These are phyloP conservation scores for Dryomyza anilis DNA, from an alignment of 2,888 invertebrate genomes.

Conservation along the genomic window DNA sequence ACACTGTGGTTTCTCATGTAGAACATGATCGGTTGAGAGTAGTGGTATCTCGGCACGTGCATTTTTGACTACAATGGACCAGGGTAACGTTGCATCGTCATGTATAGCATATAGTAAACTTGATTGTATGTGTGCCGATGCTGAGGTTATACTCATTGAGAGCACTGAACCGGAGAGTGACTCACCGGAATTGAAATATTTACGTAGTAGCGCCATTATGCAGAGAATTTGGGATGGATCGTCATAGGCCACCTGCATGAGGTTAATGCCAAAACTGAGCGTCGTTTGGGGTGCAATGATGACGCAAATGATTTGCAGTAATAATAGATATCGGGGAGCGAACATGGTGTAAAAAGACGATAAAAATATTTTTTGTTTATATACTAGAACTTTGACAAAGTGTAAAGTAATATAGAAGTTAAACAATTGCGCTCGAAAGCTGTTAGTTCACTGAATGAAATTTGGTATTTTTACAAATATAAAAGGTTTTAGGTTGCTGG, in stretches of 20 bases:
- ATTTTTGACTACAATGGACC: slow-evolving; percentile 45
- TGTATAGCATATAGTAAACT: slow-evolving; percentile 43
- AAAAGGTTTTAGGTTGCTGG: too few species aligned
- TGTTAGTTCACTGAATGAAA: too few species aligned
- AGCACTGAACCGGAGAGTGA: slow-evolving; percentile 49
- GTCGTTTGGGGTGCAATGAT: too few species aligned
- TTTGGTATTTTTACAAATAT: too few species aligned
- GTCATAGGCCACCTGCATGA: slow-evolving; percentile 40
- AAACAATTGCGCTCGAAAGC: too few species aligned
- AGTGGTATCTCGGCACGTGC: slow-evolving; percentile 14
- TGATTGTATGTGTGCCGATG: slow-evolving; percentile 38
- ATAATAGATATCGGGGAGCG: slow-evolving; percentile 31
- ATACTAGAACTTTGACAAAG: too few species aligned
- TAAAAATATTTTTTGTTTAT: too few species aligned
- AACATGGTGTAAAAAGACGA: slow-evolving; percentile 42
- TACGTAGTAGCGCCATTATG: slow-evolving; percentile 43
- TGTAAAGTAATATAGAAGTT: too few species aligned
- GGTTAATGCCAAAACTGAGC: slow-evolving; percentile 42
- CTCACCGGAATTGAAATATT: slow-evolving; percentile 51
- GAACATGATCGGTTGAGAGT: slow-evolving; percentile 13
- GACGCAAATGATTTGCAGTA: slow-evolving; percentile 29
- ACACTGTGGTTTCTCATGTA: slow-evolving; percentile 55
- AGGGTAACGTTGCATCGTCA: slow-evolving; percentile 32
- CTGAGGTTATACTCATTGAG: slow-evolving; percentile 41
- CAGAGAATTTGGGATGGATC: slow-evolving; percentile 42